Evolutionary conservation across 2,797 vertebrate genomes (phyloP), one percentile per base, ranked within the genome.

Genomic region (Chaenodraco wilsoni): DNA sequence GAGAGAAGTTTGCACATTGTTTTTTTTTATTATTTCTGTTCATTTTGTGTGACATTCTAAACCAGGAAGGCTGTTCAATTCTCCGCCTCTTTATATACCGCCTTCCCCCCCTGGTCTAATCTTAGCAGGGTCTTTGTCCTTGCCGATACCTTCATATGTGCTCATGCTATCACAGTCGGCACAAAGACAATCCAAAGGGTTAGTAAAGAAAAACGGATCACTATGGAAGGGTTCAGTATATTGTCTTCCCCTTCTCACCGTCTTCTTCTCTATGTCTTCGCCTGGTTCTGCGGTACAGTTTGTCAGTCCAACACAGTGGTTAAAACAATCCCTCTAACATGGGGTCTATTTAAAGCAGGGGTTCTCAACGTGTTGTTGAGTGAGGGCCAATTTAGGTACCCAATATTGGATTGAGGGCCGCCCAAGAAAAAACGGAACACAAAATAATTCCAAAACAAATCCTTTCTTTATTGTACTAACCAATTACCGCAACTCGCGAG

Each of bases 1-100:
- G 86, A 91, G 88, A 94, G 86, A 93, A 88, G 86, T 94, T 95
- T 95, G 94, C 94, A 95, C 95, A 94, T 92, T 79, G 78, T 87
- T 93, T 90, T 78, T 84, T 59, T 21, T 74, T 65, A 27, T 83
- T 72, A 79, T 86, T 89, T 83, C 76, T 64, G 65, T 90, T 90
- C 43, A 73, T 84, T 83, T 78, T 89, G 73, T 89, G 88, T 83
- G 76, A 79, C 56, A 76, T 74, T 91, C 65, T 78, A 62, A 91
- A 92, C 61, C 82, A 86, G 88, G 87, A 91, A 90, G 71, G 52
- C 69, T 21, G 1, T 62, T 79, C 68, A 76, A 40, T 79, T 83
- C 81, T 69, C 50, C 74, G 44, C 72, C 65, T 63, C 65, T 60
- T 41, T 66, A 55, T 3, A 56, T 15, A 14, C 70, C 52, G 0